Evolutionary conservation across 2,113 vertebrate genomes (phyloP), one percentile per base, ranked within the genome.

Genomic region (Tinamus guttatus): DNA sequence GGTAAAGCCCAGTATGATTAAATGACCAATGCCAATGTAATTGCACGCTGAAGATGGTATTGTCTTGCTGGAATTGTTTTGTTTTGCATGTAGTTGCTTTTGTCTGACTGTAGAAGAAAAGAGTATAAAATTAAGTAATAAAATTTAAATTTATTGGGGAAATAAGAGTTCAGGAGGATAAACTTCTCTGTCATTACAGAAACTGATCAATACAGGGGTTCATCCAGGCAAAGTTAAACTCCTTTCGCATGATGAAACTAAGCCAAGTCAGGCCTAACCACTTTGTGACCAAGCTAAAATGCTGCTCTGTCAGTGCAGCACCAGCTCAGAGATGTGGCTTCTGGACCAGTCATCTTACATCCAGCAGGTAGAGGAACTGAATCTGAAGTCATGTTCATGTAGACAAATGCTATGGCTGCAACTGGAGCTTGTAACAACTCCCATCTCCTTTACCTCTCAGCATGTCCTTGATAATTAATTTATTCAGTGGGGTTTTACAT

Each of bases 391-490:
- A 1, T 13, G 11, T 41, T 75, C 25, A 7, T 43, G 51, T 47
- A 24, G 28, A 67, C 17, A 54, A 7, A 2, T 11, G 18, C 32
- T 84, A 86, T 84, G 68, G 52, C 62, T 81, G 65, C 74, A 86
- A 43, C 16, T 16, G 41, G n/a, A 86, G 45, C 40, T 51, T 43
- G 7, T 32, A 64, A 40, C 60, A 79, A 14, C 25, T 73, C 21
- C 54, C 13, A 9, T n/a, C 41, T 86, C 65, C 86, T 95, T 90
- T 52, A 52, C 41, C 32, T 93, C 64, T 63, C 62, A 81, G 62
- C 19, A 3, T 43, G 67, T 93, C 77, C 89, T 86, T 95, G 81
- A 69, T 68, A 84, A 96, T 77, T 88, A 80, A 84, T 92, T 89
- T 83, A 64, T 96, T 71, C 41, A 73, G 51, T 79, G 32, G 15